Evolutionary conservation across 2,888 invertebrate genomes (phyloP).

Genomic region (Hylaea fasciaria): DNA sequence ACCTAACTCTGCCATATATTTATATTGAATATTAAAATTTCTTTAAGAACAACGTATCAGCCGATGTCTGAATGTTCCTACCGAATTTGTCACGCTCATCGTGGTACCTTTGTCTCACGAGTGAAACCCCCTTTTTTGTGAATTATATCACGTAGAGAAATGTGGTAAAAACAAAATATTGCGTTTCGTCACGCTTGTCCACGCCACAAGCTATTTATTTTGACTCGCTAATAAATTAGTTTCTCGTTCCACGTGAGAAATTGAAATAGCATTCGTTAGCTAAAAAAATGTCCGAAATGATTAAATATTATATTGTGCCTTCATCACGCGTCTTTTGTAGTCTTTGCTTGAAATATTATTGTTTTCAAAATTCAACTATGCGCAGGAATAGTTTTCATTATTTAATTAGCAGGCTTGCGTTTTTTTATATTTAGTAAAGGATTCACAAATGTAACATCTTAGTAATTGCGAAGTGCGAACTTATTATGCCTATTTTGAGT

Average conservation of each 20-base stretch:
- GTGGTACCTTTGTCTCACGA: constrained; percentile 59
- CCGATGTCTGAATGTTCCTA: constrained; percentile 26
- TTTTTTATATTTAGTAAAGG: no score
- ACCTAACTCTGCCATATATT: no score
- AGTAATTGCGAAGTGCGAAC: no score
- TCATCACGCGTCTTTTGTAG: constrained; percentile 33
- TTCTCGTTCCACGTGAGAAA: constrained; percentile 55
- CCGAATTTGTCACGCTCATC: constrained; percentile 60
- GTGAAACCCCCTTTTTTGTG: constrained; percentile 70
- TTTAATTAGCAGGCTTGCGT: no score
- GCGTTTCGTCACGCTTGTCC: constrained; percentile 77
- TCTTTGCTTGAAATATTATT: constrained; percentile 9
- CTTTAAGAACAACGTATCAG: neutral
- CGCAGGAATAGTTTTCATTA: no score
- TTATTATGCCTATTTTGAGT: no score
- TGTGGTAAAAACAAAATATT: constrained; percentile 77
- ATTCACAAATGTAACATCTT: no score
- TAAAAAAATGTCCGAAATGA: constrained; percentile 33
- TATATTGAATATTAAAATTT: no score
- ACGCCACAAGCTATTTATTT: constrained; percentile 67
- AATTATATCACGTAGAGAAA: constrained; percentile 64
- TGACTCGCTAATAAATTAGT: constrained; percentile 69
- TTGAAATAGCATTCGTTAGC: constrained; percentile 42
- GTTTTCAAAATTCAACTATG: constrained; percentile 1
- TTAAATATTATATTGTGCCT: constrained; percentile 27